Conservation (phyloP, 2,113 vertebrate species). For the Mormoops blainvillei region DNA sequence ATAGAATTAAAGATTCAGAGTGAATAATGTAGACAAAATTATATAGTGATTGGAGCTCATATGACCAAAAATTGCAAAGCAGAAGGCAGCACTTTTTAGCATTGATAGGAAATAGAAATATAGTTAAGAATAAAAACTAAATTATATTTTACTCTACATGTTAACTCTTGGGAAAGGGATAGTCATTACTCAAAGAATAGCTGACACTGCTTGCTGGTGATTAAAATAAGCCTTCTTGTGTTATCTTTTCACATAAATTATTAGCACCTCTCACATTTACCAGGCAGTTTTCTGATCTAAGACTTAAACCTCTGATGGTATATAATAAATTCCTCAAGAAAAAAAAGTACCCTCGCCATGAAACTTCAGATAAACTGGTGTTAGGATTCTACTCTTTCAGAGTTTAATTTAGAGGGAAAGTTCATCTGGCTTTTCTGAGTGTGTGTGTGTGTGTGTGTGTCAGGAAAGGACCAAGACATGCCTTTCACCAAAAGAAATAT, state of each 20-base stretch:
- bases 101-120: background rate
- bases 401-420: background rate
- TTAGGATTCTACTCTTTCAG: background rate
- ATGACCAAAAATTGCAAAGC: background rate
- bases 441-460: background rate
- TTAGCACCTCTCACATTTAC: background rate
- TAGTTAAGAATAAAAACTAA: constrained; percentile 41
- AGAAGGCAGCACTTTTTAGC: background rate
- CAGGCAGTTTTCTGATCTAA: background rate
- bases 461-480: background rate
- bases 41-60: background rate
- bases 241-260: background rate
- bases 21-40: background rate
- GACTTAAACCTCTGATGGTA: background rate
- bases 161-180: constrained; percentile 11
- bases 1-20: background rate
- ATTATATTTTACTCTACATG: constrained; percentile 5
- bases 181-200: constrained; percentile 34
- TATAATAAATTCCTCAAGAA: background rate
- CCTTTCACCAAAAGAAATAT: background rate
- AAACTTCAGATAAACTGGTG: background rate
- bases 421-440: background rate
- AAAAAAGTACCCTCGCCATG: background rate
- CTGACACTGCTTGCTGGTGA: background rate
- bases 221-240: constrained; percentile 45